These are phyloP conservation scores for Chlorocebus sabaeus DNA, from an alignment of 2,113 vertebrate species.

Conservation along the genomic window DNA sequence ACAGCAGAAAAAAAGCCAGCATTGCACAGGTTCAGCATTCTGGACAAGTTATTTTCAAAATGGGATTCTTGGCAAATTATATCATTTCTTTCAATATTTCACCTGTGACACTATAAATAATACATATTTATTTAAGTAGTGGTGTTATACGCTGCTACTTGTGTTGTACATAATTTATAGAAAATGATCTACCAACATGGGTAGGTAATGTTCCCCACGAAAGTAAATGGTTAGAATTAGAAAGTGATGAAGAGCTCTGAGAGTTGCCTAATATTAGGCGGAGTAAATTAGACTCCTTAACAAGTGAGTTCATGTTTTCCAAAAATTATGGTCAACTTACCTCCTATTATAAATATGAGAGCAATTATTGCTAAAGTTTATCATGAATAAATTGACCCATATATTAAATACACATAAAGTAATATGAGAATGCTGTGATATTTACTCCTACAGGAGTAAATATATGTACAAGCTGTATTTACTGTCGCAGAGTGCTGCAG, in stretches of 20 bases:
- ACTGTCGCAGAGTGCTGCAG: background rate
- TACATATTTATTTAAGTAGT: constrained; percentile 82
- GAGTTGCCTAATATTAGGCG: constrained; percentile 6
- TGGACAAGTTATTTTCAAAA: constrained; percentile 78
- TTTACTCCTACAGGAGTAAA: background rate
- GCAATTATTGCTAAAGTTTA: background rate
- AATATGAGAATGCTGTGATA: accelerated
- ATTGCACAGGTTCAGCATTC: constrained; percentile 71
- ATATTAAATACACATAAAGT: background rate
- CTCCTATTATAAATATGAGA: background rate
- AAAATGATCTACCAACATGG: constrained; percentile 73
- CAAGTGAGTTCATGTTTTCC: background rate
- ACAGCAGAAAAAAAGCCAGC: constrained; percentile 50
- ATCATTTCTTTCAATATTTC: constrained; percentile 80
- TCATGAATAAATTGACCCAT: background rate
- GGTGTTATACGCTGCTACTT: constrained; percentile 74
- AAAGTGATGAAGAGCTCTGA: constrained; percentile 32
- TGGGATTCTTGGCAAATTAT: constrained; percentile 78
- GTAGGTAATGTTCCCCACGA: constrained; percentile 69
- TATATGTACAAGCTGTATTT: accelerated
- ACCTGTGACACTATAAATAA: constrained; percentile 85
- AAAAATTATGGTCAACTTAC: background rate
- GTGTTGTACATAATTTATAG: constrained; percentile 84
- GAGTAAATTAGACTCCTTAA: constrained; percentile 26
- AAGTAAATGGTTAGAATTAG: constrained; percentile 67